Evolutionary conservation across 2,113 vertebrate species (phyloP).

Genomic region (Neolamprologus cancellatus): DNA sequence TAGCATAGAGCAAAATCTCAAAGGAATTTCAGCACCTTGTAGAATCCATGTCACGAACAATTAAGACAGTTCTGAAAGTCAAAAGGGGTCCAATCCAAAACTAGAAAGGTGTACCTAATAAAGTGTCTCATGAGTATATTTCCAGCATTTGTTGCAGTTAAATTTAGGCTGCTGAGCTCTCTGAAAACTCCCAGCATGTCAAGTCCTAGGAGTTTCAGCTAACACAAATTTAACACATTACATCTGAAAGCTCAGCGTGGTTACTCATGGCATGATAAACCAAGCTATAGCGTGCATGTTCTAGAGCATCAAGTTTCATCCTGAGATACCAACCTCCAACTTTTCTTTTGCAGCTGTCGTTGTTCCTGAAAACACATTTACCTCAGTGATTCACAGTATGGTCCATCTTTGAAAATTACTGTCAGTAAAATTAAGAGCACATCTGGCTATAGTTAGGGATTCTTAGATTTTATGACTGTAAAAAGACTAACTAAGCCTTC

Average conservation of each 20-base stretch:
- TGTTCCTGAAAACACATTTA: neutral
- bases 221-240: neutral
- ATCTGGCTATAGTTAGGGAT: constrained; percentile 22
- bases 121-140: neutral
- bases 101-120: neutral
- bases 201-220: neutral
- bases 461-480: constrained; percentile 8
- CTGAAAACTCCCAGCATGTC: neutral
- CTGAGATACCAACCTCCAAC: neutral
- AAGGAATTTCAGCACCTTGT: neutral
- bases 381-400: constrained; percentile 5
- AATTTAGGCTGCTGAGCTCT: neutral
- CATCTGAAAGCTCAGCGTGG: neutral
- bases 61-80: neutral
- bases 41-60: neutral
- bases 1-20: neutral
- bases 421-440: constrained; percentile 13
- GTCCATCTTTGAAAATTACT: constrained; percentile 1
- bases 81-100: neutral
- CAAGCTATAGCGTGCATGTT: neutral
- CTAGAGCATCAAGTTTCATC: neutral
- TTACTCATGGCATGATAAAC: neutral
- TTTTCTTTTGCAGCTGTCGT: neutral
- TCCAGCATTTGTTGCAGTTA: neutral
- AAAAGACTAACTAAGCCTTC: neutral